phyloP scores from a whole-genome alignment of 37 sponge, comb jelly and placozoan species.

The Ianthella basta region DNA sequence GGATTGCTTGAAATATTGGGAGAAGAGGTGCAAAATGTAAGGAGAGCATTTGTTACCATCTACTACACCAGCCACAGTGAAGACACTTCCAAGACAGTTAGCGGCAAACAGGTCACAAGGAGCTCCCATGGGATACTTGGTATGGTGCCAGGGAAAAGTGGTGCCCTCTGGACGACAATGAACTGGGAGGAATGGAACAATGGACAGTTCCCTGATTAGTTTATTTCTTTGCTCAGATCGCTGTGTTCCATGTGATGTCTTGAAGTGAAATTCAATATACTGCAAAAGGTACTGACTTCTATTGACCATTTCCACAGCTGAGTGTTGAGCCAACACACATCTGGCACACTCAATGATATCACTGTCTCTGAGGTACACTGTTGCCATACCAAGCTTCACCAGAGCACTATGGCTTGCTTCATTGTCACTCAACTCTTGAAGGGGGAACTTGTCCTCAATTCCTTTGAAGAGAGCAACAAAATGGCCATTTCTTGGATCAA shows the following conservation, averaged over 20 bases:
- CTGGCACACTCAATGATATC: conserved; percentile 21
- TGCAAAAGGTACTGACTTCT: background rate
- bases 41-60: too few relatives aligned
- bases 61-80: too few relatives aligned
- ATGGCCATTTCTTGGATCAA: conserved; percentile 28
- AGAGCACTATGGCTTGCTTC: background rate
- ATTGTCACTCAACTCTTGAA: conserved; percentile 7
- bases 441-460: conserved; percentile 58
- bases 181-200: conserved; percentile 45
- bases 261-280: background rate
- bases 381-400: conserved; percentile 39
- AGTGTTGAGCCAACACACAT: too few relatives aligned
- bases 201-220: background rate
- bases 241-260: too few relatives aligned
- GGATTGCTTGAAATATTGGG: too few relatives aligned
- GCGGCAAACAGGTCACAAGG: conserved; percentile 26
- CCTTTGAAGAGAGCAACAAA: conserved; percentile 30
- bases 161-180: conserved; percentile 1
- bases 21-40: too few relatives aligned
- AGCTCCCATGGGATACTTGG: background rate
- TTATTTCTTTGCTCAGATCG: background rate
- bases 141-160: conserved; percentile 42
- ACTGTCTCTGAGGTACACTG: conserved; percentile 19
- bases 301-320: too few relatives aligned
- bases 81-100: background rate